A percentile compares a stretch with the other conserved stretches of the same genome.
Conservation (phyloP, 2,113 vertebrate genomes). For the Xenopus borealis region DNA sequence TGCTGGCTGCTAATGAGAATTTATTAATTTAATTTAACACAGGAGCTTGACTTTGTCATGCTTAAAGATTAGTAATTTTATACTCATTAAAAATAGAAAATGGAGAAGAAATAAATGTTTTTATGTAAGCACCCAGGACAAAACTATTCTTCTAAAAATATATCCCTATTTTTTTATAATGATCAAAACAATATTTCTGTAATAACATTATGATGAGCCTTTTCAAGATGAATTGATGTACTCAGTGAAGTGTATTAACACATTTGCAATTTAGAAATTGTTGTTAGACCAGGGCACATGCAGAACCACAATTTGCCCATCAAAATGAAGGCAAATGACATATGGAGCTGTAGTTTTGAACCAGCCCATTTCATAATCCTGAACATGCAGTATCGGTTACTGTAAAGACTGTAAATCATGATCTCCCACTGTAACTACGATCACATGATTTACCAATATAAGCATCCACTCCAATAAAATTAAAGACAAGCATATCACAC, state of each 20-base stretch:
- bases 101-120: background rate
- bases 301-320: background rate
- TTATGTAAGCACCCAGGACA: background rate
- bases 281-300: background rate
- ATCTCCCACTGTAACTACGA: too few relatives aligned
- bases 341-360: too few relatives aligned
- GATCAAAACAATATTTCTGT: background rate
- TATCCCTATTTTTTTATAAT: background rate
- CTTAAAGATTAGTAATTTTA: slow-evolving; percentile 8
- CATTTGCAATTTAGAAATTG: background rate
- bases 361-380: too few relatives aligned
- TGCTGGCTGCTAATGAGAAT: slow-evolving; percentile 6
- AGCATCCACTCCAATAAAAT: too few relatives aligned
- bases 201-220: background rate
- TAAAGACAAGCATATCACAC: too few relatives aligned
- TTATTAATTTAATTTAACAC: slow-evolving; percentile 8
- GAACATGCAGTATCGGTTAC: too few relatives aligned
- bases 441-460: too few relatives aligned
- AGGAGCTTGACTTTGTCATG: background rate
- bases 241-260: background rate
- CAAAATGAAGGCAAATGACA: background rate
- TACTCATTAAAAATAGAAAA: slow-evolving; percentile 15
- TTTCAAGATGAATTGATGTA: background rate
- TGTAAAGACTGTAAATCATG: too few relatives aligned
- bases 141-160: background rate